Evolutionary conservation across 2,113 vertebrate species (phyloP).

Genomic region (Tiliqua scincoides): DNA sequence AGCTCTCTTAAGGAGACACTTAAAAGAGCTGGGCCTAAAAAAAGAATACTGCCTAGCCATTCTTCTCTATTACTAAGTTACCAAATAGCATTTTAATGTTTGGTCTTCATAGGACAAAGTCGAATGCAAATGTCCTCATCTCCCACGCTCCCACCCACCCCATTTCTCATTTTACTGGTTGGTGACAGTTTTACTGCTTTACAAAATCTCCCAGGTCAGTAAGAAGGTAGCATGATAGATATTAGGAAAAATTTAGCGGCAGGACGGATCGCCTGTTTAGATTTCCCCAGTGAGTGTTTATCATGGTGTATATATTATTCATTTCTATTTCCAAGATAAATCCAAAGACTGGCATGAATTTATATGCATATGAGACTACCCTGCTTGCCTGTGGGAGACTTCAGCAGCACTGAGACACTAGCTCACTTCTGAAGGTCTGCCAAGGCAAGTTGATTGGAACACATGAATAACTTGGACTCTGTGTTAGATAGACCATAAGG

Average conservation of each 20-base stretch:
- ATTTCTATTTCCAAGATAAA: constrained; percentile 72
- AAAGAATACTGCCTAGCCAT: constrained; percentile 53
- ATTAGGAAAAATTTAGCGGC: constrained; percentile 59
- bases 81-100: constrained; percentile 78
- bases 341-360: constrained; percentile 60
- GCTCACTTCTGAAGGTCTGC: constrained; percentile 24
- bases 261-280: constrained; percentile 57
- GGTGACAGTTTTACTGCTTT: constrained; percentile 68
- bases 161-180: constrained; percentile 44
- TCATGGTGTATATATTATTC: constrained; percentile 57
- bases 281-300: constrained; percentile 66
- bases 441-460: constrained; percentile 35
- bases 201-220: constrained; percentile 48
- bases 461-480: background rate
- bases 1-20: constrained; percentile 86
- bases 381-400: constrained; percentile 7
- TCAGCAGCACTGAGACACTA: accelerated
- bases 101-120: constrained; percentile 64
- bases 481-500: background rate
- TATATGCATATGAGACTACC: constrained; percentile 24
- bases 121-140: constrained; percentile 72
- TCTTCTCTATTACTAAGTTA: constrained; percentile 69
- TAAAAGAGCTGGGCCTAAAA: constrained; percentile 69
- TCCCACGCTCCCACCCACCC: constrained; percentile 20
- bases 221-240: constrained; percentile 54